Conservation (phyloP, 2,797 vertebrate genomes). For the Merluccius polli region DNA sequence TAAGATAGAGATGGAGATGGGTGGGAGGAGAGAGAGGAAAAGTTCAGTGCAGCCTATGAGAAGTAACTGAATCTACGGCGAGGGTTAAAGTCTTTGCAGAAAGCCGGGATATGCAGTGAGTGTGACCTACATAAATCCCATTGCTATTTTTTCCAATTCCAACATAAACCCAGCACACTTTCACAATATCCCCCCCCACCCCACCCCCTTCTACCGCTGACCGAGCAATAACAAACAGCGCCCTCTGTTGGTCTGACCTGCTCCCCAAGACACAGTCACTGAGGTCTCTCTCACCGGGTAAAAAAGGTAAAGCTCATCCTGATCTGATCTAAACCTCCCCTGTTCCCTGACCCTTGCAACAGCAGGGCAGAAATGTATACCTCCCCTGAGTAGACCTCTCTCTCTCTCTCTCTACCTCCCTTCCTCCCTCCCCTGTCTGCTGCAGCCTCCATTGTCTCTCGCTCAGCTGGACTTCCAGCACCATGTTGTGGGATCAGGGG, state of each 20-base stretch:
- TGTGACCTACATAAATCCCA: conserved; percentile 42
- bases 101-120: conserved; percentile 13
- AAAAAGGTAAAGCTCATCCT: no score
- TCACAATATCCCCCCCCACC: background rate
- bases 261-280: background rate
- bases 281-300: no score
- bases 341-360: no score
- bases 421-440: no score
- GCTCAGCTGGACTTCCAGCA: background rate
- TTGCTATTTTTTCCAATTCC: conserved; percentile 21
- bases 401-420: background rate
- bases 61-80: conserved; percentile 7
- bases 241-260: conserved; percentile 23
- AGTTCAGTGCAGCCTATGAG: background rate
- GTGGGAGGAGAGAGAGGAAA: background rate
- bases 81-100: conserved; percentile 15
- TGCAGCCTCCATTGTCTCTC: no score
- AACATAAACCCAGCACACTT: conserved; percentile 31
- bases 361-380: no score
- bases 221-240: conserved; percentile 25
- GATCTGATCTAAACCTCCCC: no score
- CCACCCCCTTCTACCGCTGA: background rate
- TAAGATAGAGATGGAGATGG: conserved; percentile 22
- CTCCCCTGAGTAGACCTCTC: no score
- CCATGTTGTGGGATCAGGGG: background rate